Percentiles rank a stretch among this genome's conserved stretches.
These are phyloP conservation scores for Pachyramphus minor DNA, from an alignment of 2,113 vertebrate species.

Conservation along the genomic window DNA sequence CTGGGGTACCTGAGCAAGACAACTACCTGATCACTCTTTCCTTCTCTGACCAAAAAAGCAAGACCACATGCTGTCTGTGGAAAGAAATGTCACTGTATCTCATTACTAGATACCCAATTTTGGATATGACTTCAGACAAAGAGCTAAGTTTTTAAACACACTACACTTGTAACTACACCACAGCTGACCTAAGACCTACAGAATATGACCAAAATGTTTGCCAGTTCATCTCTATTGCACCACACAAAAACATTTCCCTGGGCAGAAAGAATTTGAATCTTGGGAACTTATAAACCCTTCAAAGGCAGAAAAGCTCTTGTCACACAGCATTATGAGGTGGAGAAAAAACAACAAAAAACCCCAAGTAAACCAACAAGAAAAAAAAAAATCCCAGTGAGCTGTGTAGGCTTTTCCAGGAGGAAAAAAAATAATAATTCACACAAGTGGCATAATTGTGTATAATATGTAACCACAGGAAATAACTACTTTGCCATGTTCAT, in stretches of 20 bases:
- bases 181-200: not conserved
- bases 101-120: not conserved
- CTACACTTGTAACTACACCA: not conserved
- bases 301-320: not conserved
- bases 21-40: not conserved
- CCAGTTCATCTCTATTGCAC: not conserved
- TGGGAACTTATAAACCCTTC: not conserved
- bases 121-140: not conserved
- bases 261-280: not conserved
- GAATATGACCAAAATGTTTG: not conserved
- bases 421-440: not conserved
- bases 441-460: slow-evolving; percentile 37
- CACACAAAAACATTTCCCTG: not conserved
- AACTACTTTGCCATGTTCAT: slow-evolving; percentile 17
- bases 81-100: rapidly evolving
- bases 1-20: not conserved
- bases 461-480: slow-evolving; percentile 49
- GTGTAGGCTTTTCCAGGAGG: not conserved
- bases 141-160: not conserved
- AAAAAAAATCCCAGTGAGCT: not conserved
- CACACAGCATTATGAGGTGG: not conserved
- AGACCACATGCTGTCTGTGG: rapidly evolving
- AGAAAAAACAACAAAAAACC: not conserved
- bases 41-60: not conserved
- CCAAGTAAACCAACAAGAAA: not conserved